phyloP scores from a whole-genome alignment of 2,888 invertebrate species.

The Baccha elongata region DNA sequence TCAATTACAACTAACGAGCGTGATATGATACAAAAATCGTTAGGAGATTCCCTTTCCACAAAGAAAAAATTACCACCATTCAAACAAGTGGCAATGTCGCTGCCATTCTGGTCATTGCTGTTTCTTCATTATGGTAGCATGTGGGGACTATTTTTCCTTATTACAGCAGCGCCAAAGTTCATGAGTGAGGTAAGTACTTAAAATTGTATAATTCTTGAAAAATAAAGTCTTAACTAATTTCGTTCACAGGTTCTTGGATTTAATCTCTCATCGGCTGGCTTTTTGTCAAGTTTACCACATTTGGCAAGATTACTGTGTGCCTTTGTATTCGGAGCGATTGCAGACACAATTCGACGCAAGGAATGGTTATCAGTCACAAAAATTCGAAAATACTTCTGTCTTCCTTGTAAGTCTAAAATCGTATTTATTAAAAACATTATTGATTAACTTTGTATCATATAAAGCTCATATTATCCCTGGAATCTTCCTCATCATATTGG shows the following conservation, averaged over 20 bases:
- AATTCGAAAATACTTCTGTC: slow-evolving; percentile 86
- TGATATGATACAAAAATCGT: slow-evolving; percentile 85
- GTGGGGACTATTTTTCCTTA: slow-evolving; percentile 89
- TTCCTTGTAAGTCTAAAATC: slow-evolving; percentile 84
- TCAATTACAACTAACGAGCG: slow-evolving; percentile 86
- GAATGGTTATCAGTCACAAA: slow-evolving; percentile 83
- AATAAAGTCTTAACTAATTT: not conserved
- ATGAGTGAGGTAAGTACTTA: slow-evolving; percentile 84
- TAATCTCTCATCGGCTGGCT: slow-evolving; percentile 87
- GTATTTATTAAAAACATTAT: not conserved
- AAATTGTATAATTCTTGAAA: no score
- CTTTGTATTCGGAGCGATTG: slow-evolving; percentile 88
- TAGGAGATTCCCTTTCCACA: slow-evolving; percentile 84
- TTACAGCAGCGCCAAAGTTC: slow-evolving; percentile 90
- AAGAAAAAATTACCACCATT: slow-evolving; percentile 87
- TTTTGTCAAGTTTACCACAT: slow-evolving; percentile 88
- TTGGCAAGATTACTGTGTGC: slow-evolving; percentile 87
- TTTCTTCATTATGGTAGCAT: slow-evolving; percentile 89
- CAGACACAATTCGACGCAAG: slow-evolving; percentile 85
- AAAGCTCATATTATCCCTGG: slow-evolving; percentile 85
- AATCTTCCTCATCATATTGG: slow-evolving; percentile 84
- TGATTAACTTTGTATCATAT: slow-evolving; percentile 76
- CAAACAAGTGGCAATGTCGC: slow-evolving; percentile 84
- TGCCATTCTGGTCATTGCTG: slow-evolving; percentile 87
- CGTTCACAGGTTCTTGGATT: slow-evolving; percentile 85